phyloP scores from a whole-genome alignment of 2,113 vertebrate genomes.

The Merops nubicus region DNA sequence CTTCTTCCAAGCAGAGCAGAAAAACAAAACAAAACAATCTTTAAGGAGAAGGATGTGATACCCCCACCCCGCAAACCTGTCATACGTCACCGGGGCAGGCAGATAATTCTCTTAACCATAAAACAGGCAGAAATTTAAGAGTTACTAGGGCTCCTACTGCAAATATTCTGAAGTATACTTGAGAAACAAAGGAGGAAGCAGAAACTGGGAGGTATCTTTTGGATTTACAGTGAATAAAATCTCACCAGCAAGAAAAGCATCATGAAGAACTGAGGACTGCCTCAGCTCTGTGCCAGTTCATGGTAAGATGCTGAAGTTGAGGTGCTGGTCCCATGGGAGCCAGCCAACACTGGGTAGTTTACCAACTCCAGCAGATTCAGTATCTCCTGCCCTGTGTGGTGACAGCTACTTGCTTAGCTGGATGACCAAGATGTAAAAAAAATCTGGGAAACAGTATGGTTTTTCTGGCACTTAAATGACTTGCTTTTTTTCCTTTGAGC shows the following conservation, averaged over 20 bases:
- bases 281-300: background rate
- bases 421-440: background rate
- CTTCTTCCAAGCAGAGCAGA: background rate
- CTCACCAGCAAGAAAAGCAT: background rate
- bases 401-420: background rate
- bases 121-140: background rate
- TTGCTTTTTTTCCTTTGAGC: background rate
- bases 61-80: fast-evolving
- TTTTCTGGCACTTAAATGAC: background rate
- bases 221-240: background rate
- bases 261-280: background rate
- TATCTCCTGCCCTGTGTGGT: background rate
- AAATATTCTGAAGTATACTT: background rate
- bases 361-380: background rate
- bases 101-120: background rate
- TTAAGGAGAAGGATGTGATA: background rate
- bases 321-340: background rate
- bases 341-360: background rate
- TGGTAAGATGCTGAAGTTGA: background rate
- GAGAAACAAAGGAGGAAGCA: background rate
- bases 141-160: background rate
- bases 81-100: background rate
- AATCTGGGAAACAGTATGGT: background rate
- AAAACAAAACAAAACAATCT: background rate
- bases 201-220: background rate